Base-by-base conservation (phyloP, 2,113 vertebrate genomes). In the Alethe diademata region DNA sequence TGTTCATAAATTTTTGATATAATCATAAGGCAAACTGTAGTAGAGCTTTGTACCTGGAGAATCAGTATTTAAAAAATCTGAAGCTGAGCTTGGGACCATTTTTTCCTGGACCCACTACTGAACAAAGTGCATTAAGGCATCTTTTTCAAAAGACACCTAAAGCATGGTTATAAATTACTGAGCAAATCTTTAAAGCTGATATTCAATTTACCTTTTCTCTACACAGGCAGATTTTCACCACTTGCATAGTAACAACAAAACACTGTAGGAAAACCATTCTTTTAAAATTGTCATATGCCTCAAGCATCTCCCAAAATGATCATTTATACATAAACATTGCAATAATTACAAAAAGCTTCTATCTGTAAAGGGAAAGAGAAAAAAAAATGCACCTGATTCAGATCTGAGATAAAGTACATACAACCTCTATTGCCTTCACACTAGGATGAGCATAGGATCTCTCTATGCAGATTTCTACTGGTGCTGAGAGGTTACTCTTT, bases 121-220 rank as follows among this genome's bases (percentile, higher is more conserved):
- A 98, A 97, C 93, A 98, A 98, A 98, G 97, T 97, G 97, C 98
- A 97, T 94, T 97, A 96, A 97, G 96, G 94, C 78, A 97, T 96
- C 86, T 40, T 82, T 97, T 96, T 88, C 62, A 76, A 96, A 96
- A 96, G 96, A 97, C 94, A 97, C 95, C 94, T 91, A 96, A 97
- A 97, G 93, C 89, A 86, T 88, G 65, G 74, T 94, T 95, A 96
- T 91, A 96, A 97, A 93, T 95, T 91, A 97, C 43, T 48, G 66
- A 97, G 78, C 50, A 91, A 92, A 93, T 78, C 11, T 89, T 97
- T 86, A 93, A 94, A 91, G 51, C 50, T 83, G 71, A 31, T 94
- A 87, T 67, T 91, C 65, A 75, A 82, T 96, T 95, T 92, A 89
- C 73, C 54, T 45, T 92, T 78, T 75, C 57, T 94, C 73, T 76